Evolutionary conservation across 2,113 vertebrate species (phyloP), one percentile per base, ranked within the genome.

Genomic region (Clarias batrachus): DNA sequence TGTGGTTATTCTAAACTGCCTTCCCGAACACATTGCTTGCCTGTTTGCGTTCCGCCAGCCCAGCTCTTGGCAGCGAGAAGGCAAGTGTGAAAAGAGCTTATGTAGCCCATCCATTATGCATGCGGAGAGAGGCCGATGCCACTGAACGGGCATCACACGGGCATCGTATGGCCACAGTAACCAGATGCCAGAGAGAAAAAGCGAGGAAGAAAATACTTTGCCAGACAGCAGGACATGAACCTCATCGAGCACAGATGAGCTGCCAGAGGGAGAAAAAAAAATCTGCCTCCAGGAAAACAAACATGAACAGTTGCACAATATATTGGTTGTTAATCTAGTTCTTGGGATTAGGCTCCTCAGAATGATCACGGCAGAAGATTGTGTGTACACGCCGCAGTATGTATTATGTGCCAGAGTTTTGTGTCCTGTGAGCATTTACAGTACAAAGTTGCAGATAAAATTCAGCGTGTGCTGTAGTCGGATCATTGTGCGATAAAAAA

Each of bases 51-150:
- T 87, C 82, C 41, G 11, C 68, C 68, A 74, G 71, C 41, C 60
- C 59, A 37, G 30, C 60, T 82, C 59, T 79, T 89, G 77, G 82
- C 82, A 89, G 66, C 14, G 59, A 84, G 85, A 76, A 74, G 73
- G 37, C 25, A 59, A 56, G 73, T 76, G 88, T 89, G 82, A 89
- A 81, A 48, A 76, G 82, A 87, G 85, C 82, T 83, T 62, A 79
- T 83, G 87, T 65, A 82, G 84, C 65, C 81, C 63, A 79, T 88
- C 73, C 54, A 86, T 88, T 79, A 86, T 83, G 48, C 85, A 87
- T 87, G 82, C 57, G 19, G 82, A 4, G 66, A 89, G 88, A 48
- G 85, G 57, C 70, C 81, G 17, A 66, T 86, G 74, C 85, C 33
- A 23, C 77, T 71, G 71, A 52, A 82, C 68, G 74, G 83, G 63